phyloP scores from a whole-genome alignment of 2,113 vertebrate species.

The Chaetorhynchus papuensis region DNA sequence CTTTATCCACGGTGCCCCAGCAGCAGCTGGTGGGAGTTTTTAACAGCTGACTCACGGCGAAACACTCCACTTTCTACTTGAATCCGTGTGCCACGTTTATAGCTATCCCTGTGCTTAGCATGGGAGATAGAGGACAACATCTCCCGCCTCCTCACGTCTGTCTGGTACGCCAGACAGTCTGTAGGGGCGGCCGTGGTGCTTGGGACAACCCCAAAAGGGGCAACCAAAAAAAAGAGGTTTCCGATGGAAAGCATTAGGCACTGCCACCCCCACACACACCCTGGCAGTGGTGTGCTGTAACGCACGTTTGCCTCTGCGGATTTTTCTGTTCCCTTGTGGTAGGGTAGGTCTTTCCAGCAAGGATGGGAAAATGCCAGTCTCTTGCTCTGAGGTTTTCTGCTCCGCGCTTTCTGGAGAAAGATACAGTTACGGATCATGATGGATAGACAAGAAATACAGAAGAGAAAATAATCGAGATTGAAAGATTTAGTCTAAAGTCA shows the following conservation, averaged over 20 bases:
- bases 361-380: neutral
- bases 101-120: neutral
- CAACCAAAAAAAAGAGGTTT: neutral
- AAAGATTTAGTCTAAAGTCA: neutral
- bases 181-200: rapidly evolving
- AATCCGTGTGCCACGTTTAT: neutral
- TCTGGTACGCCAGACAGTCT: rapidly evolving
- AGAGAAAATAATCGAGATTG: neutral
- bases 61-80: neutral
- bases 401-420: neutral
- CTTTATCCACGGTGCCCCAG: neutral
- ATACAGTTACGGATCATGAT: rapidly evolving
- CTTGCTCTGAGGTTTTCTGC: rapidly evolving
- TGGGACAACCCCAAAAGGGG: neutral
- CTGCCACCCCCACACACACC: neutral
- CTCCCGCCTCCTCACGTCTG: neutral
- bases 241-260: neutral
- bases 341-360: neutral
- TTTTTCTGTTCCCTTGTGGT: neutral
- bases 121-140: rapidly evolving
- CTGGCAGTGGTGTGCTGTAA: neutral
- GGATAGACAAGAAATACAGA: neutral
- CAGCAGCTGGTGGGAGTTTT: neutral
- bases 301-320: neutral
- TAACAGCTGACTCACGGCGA: neutral